Conservation (phyloP, 2,113 vertebrate species). For the Aviceda subcristata region DNA sequence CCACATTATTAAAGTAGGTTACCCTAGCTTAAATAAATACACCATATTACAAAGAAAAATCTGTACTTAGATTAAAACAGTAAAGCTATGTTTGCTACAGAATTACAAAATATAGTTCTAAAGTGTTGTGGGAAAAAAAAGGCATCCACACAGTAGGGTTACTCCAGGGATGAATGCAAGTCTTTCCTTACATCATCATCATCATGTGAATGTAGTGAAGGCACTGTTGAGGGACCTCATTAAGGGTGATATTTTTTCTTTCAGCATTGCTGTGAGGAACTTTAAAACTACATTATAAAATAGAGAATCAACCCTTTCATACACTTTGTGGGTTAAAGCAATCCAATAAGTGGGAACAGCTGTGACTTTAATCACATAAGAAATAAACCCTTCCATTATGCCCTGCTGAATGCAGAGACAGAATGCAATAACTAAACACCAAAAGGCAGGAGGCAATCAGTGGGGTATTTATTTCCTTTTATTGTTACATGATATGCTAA, state of each 20-base stretch:
- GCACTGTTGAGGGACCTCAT: neutral
- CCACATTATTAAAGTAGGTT: constrained; percentile 6
- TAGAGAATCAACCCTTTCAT: neutral
- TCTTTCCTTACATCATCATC: neutral
- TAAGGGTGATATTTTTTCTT: constrained; percentile 19
- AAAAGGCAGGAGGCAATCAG: constrained; percentile 59
- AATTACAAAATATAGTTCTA: neutral
- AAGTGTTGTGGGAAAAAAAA: neutral
- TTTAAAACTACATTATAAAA: neutral
- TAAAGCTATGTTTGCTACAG: neutral
- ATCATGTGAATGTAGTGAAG: neutral
- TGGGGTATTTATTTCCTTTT: constrained; percentile 55
- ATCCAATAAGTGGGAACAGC: constrained; percentile 58
- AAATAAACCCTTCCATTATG: constrained; percentile 65
- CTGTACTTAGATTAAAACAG: neutral
- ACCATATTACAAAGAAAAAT: constrained; percentile 29
- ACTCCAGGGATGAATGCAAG: neutral
- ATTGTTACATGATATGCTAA: constrained; percentile 2
- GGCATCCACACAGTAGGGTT: neutral
- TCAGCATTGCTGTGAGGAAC: neutral
- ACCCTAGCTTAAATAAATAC: constrained; percentile 8
- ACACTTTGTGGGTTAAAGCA: constrained; percentile 13
- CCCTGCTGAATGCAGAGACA: constrained; percentile 41
- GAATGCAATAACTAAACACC: constrained; percentile 39
- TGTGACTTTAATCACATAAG: constrained; percentile 66